Evolutionary conservation across 2,113 vertebrate species (phyloP).

Genomic region (Australoheros scitulus): DNA sequence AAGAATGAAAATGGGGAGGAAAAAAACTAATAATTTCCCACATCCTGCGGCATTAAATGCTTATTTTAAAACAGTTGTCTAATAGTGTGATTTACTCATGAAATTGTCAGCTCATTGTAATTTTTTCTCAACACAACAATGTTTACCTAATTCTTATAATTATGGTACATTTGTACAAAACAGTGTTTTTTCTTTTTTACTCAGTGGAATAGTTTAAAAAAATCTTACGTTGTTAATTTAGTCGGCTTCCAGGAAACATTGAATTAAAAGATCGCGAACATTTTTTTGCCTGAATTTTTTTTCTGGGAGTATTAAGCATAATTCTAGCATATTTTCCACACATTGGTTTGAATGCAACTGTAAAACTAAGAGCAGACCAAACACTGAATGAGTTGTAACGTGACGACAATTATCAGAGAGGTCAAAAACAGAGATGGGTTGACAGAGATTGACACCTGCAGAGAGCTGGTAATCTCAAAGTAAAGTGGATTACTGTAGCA

Average conservation of each 20-base stretch:
- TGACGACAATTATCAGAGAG: neutral
- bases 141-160: neutral
- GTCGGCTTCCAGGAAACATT: neutral
- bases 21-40: no score
- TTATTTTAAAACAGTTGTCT: neutral
- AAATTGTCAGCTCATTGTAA: neutral
- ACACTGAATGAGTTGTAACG: neutral
- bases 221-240: neutral
- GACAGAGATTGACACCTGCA: conserved; percentile 49
- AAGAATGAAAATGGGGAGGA: neutral
- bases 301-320: neutral
- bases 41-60: no score
- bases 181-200: no score
- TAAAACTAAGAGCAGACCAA: neutral
- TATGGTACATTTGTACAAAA: neutral
- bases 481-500: conserved; percentile 67
- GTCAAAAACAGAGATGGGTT: conserved; percentile 4
- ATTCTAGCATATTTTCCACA: neutral
- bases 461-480: conserved; percentile 55
- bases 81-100: neutral
- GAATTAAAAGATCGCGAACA: neutral
- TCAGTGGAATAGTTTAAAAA: neutral
- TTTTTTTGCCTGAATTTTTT: neutral
- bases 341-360: neutral
- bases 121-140: neutral